phyloP scores from a whole-genome alignment of 2,797 vertebrate species.

The Labroides dimidiatus region DNA sequence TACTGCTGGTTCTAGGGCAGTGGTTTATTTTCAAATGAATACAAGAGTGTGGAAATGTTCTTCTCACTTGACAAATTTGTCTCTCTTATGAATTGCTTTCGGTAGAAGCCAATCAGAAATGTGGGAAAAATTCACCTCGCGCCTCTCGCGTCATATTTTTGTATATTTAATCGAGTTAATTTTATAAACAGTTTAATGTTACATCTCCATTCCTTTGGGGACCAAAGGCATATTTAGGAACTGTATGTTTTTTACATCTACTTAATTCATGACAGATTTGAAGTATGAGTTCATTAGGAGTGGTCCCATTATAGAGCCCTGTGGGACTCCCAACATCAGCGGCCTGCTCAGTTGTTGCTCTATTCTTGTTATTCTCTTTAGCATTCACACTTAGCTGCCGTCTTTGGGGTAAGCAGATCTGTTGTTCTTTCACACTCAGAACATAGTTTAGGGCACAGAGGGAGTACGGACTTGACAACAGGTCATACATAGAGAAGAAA shows the following conservation, averaged over 20 bases:
- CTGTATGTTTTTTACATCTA: slow-evolving; percentile 53
- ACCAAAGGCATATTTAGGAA: slow-evolving; percentile 45
- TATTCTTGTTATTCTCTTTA: slow-evolving; percentile 72
- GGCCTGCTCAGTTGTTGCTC: slow-evolving; percentile 52
- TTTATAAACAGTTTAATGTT: slow-evolving; percentile 65
- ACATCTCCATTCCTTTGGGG: slow-evolving; percentile 49
- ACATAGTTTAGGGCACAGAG: slow-evolving; percentile 79
- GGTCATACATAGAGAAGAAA: slow-evolving; percentile 81
- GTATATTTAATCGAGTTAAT: slow-evolving; percentile 60
- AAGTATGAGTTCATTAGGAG: slow-evolving; percentile 81
- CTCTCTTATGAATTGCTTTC: slow-evolving; percentile 52
- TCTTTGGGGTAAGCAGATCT: slow-evolving; percentile 71
- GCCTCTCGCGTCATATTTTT: slow-evolving; percentile 57
- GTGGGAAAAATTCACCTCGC: slow-evolving; percentile 53
- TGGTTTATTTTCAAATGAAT: slow-evolving; percentile 55
- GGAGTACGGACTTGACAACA: slow-evolving; percentile 78
- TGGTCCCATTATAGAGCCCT: slow-evolving; percentile 70
- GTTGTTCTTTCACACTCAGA: slow-evolving; percentile 83
- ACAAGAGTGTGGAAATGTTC: slow-evolving; percentile 47
- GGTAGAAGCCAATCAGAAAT: slow-evolving; percentile 37
- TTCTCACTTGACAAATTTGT: slow-evolving; percentile 49
- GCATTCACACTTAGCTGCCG: slow-evolving; percentile 67
- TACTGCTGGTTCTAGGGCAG: slow-evolving; percentile 28
- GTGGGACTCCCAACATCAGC: slow-evolving; percentile 70
- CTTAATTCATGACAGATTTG: slow-evolving; percentile 73